Base-by-base conservation (phyloP, 2,888 invertebrate genomes). In the Acronicta psi region DNA sequence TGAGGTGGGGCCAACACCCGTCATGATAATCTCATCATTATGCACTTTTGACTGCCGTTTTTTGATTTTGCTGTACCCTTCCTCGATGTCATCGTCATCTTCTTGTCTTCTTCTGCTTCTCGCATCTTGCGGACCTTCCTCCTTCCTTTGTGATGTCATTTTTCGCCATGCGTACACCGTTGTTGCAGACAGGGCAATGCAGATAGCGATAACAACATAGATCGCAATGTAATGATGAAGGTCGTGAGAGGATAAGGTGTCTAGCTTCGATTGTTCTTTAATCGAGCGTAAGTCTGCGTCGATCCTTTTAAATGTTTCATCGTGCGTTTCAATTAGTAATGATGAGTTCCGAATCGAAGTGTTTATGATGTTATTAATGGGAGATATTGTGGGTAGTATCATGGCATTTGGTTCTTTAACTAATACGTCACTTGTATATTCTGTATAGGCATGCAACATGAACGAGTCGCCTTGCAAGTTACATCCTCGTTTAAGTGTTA, bases 171-270 rank as follows among this genome's bases (percentile, higher is more conserved):
- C 23, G 37, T 37, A 47, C 37, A 42, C 23, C 47, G 47, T 37
- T 37, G 47, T 47, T 47, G 25, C 47, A 37, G 37, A 47, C 47
- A 47, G 37, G 37, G 47, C 47, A 47, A 47, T 47, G 37, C 36
- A 37, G 31, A 47, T 47, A 8, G 14, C 23, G 17, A 47, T 17
- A 47, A 47, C 37, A 31, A 47, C 47, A 37, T 47, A 47, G 16
- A 47, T 47, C 16, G 25, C 14, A 16, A 43, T 25, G 25, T 43
- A 43, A 10, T 43, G 25, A 25, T 43, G 43, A 25, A 43, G 25
- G 14, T 43, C 43, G 14, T 43, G 43, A 43, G 43, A 25, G 14
- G 43, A 43, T 25, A 43, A n/a, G 14, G 14, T 43, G 5, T 43
- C 43, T 25, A 43, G 14, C 43, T 25, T 43, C 7, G 43, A 25